Conservation (phyloP, 2,888 invertebrate species). For the Drosophila sordidula region DNA sequence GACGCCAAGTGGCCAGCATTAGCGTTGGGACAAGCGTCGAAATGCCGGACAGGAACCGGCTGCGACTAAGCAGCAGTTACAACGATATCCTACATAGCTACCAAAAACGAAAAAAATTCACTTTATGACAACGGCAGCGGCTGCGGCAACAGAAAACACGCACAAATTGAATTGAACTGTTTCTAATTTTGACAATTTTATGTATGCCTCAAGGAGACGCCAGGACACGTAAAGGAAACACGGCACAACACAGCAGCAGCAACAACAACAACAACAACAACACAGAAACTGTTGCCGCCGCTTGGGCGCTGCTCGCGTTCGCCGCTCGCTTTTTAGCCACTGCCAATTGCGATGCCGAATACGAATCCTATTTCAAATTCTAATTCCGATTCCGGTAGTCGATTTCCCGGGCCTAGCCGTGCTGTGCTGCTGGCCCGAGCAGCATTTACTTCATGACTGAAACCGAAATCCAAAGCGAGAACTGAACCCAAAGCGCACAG, state of each 20-base stretch:
- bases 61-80: constrained; percentile 17
- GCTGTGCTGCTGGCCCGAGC: constrained; percentile 63
- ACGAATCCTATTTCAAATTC: constrained; percentile 15
- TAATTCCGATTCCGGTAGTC: constrained; percentile 17
- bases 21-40: constrained; percentile 22
- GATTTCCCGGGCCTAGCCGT: constrained; percentile 34
- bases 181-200: constrained; percentile 77
- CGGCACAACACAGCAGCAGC: constrained; percentile 21
- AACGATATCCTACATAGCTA: constrained; percentile 12
- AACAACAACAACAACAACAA: constrained; percentile 32
- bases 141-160: constrained; percentile 30
- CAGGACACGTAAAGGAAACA: constrained; percentile 31
- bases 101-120: constrained; percentile 19
- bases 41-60: constrained; percentile 37
- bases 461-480: constrained; percentile 49
- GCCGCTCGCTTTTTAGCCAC: constrained; percentile 12
- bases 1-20: constrained; percentile 51
- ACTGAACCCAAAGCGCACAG: constrained; percentile 45
- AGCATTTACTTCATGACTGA: constrained; percentile 78
- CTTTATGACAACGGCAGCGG: constrained; percentile 23
- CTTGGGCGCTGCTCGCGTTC: constrained; percentile 37
- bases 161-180: constrained; percentile 72
- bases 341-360: constrained; percentile 39
- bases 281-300: constrained; percentile 62
- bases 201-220: constrained; percentile 63